Percentiles rank a stretch among this genome's conserved stretches.
Conservation (phyloP, 2,797 vertebrate species). For the Trematomus bernacchii region DNA sequence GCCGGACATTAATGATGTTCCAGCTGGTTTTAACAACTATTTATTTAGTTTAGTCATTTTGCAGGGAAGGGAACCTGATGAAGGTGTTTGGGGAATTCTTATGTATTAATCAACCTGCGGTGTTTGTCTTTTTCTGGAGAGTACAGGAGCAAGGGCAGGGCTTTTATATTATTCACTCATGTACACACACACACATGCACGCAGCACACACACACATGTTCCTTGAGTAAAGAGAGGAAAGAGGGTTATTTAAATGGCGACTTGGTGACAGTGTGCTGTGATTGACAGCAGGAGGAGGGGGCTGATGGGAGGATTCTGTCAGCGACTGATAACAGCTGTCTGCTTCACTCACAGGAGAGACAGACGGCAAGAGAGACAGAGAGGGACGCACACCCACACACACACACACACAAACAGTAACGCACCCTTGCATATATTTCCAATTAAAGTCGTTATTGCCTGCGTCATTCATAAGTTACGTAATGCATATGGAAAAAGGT, state of each 20-base stretch:
- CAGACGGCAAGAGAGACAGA: conserved; percentile 29
- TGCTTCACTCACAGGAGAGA: conserved; percentile 68
- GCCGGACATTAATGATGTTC: conserved; percentile 78
- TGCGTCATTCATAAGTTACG: conserved; percentile 63
- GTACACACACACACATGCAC: conserved; percentile 9
- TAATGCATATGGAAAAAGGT: conserved; percentile 59
- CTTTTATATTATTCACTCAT: conserved; percentile 35
- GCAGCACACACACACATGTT: conserved; percentile 21
- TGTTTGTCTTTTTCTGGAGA: conserved; percentile 44
- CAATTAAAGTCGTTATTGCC: conserved; percentile 61
- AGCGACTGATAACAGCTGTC: conserved; percentile 83
- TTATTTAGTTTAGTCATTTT: too few species aligned
- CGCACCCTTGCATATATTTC: conserved; percentile 63
- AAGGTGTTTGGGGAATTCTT: conserved; percentile 70
- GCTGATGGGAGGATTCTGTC: conserved; percentile 79
- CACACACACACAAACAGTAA: conserved; percentile 47
- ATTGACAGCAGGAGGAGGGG: conserved; percentile 78
- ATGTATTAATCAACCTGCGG: conserved; percentile 59
- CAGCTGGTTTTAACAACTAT: conserved; percentile 77
- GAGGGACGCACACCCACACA: conserved; percentile 10
- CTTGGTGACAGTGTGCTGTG: conserved; percentile 73
- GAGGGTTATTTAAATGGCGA: conserved; percentile 66
- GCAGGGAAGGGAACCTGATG: conserved; percentile 62
- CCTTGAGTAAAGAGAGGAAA: conserved; percentile 57
- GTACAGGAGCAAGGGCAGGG: conserved; percentile 26